These are phyloP conservation scores for Ctenomys sociabilis DNA, from an alignment of 2,113 vertebrate genomes.

Conservation along the genomic window DNA sequence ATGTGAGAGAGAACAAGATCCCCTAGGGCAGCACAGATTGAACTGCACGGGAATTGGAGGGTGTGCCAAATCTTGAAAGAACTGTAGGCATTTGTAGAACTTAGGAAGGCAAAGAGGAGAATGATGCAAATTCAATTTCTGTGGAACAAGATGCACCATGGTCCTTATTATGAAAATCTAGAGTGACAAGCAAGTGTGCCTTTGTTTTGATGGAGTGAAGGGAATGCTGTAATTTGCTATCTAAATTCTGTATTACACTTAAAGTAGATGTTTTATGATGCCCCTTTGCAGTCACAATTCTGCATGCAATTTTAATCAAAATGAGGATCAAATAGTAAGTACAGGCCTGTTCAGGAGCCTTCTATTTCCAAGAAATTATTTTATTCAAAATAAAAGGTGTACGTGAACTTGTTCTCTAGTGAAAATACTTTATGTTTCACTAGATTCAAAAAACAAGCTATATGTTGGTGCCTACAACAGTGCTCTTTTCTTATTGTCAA, in stretches of 20 bases:
- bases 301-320: background rate
- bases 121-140: background rate
- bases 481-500: background rate
- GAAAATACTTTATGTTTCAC: constrained; percentile 61
- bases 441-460: background rate
- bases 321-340: background rate
- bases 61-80: background rate
- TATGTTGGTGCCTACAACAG: rapidly evolving
- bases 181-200: background rate
- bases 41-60: background rate
- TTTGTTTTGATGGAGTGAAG: background rate
- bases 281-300: background rate
- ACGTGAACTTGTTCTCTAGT: constrained; percentile 69
- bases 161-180: background rate
- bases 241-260: background rate
- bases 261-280: background rate
- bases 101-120: background rate
- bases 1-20: background rate
- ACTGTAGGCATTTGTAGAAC: background rate
- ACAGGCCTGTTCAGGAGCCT: background rate
- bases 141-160: background rate
- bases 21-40: rapidly evolving
- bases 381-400: background rate
- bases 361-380: constrained; percentile 22
- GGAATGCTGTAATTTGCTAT: background rate